These are phyloP conservation scores for Diadumene lineata DNA, from an alignment of 92 coral and sea anemone species.

Conservation along the genomic window DNA sequence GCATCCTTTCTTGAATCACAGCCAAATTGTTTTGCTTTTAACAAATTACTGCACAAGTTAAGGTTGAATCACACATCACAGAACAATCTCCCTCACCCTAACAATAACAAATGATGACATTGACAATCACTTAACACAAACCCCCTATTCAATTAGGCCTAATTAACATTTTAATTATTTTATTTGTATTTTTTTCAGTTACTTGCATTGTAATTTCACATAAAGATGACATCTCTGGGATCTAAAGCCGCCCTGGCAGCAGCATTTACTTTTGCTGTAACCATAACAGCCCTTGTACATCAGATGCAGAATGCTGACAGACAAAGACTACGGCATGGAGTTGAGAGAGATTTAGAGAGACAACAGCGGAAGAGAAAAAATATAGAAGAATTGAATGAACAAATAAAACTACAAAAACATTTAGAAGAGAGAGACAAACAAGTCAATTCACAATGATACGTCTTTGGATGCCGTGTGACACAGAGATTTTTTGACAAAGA, in stretches of 20 bases:
- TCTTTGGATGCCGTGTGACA: too few relatives aligned
- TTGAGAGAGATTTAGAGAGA: conserved; percentile 84
- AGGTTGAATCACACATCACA: too few relatives aligned
- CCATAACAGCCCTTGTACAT: conserved; percentile 77
- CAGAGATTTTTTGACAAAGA: too few relatives aligned
- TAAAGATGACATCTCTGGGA: conserved; percentile 70
- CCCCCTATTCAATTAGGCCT: too few relatives aligned
- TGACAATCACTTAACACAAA: too few relatives aligned
- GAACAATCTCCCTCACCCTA: too few relatives aligned
- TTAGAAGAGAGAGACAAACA: conserved; percentile 68
- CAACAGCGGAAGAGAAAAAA: conserved; percentile 78
- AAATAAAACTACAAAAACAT: conserved; percentile 66
- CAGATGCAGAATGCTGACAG: conserved; percentile 84
- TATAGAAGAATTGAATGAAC: conserved; percentile 65
- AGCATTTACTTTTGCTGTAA: conserved; percentile 82
- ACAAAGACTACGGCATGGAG: conserved; percentile 83
- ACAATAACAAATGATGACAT: too few relatives aligned
- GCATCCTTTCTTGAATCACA: too few relatives aligned
- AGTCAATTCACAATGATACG: not conserved
- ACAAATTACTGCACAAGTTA: too few relatives aligned
- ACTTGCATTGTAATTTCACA: not conserved
- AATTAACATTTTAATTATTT: not conserved
- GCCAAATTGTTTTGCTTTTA: too few relatives aligned
- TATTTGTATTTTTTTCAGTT: not conserved
- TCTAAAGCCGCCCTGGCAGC: conserved; percentile 75